Evolutionary conservation across 2,888 invertebrate species (phyloP).

Genomic region (Tanytarsus gracilentus): DNA sequence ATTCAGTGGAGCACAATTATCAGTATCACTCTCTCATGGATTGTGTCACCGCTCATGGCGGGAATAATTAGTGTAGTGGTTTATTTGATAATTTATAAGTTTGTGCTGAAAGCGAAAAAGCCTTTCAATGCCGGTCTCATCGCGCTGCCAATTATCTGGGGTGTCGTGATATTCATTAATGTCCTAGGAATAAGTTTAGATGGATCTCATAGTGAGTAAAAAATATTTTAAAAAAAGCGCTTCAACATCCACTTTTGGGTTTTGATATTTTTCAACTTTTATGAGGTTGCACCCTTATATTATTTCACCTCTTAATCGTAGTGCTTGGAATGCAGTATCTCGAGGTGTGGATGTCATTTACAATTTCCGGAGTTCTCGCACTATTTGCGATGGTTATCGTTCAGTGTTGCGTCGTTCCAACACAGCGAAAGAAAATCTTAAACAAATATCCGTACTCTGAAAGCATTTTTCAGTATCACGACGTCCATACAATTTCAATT

Average conservation of each 20-base stretch:
- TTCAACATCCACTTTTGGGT: not conserved
- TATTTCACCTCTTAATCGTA: conserved; percentile 59
- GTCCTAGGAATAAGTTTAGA: conserved; percentile 80
- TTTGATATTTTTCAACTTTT: too few species aligned
- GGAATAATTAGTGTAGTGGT: conserved; percentile 70
- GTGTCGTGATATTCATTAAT: conserved; percentile 75
- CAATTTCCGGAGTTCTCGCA: not conserved
- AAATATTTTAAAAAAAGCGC: not conserved
- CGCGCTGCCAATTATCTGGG: conserved; percentile 78
- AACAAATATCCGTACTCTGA: conserved; percentile 31
- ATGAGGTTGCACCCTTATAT: conserved; percentile 85
- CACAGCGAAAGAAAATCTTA: conserved; percentile 58
- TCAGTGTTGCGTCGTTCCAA: conserved; percentile 69
- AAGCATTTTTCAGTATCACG: conserved; percentile 36
- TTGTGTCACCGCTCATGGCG: conserved; percentile 83
- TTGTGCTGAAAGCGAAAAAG: conserved; percentile 60
- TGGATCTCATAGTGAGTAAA: conserved; percentile 69
- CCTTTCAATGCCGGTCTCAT: conserved; percentile 67
- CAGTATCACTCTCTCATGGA: conserved; percentile 72
- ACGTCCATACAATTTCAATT: conserved; percentile 38
- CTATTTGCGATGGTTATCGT: conserved; percentile 55
- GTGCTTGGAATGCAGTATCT: conserved; percentile 1
- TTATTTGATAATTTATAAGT: conserved; percentile 62
- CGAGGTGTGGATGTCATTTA: not conserved
- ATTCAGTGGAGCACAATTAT: conserved; percentile 72